phyloP scores from a whole-genome alignment of 2,113 vertebrate genomes.

The Cryptomyrus ogoouensis region DNA sequence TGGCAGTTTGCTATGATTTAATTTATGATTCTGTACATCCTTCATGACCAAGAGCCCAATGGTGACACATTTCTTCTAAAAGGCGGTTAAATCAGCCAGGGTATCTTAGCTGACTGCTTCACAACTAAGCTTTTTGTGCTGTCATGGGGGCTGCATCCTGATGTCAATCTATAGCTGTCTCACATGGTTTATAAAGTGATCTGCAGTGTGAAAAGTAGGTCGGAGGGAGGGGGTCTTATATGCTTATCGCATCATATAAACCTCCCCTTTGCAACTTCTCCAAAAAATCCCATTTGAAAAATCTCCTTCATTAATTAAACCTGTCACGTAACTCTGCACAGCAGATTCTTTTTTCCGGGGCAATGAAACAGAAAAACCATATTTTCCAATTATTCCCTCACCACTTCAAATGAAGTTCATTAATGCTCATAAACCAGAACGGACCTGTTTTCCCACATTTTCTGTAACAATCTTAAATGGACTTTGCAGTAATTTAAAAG shows the following conservation, averaged over 20 bases:
- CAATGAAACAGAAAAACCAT: not conserved
- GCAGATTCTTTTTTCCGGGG: not conserved
- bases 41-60: not conserved
- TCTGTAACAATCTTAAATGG: not conserved
- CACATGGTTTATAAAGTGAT: not conserved
- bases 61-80: not conserved
- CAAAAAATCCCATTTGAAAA: not conserved
- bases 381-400: not conserved
- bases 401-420: not conserved
- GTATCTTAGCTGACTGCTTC: not conserved
- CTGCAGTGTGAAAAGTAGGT: not conserved
- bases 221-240: not conserved
- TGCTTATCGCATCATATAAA: not conserved
- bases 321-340: not conserved
- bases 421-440: not conserved
- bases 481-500: not conserved
- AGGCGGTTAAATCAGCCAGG: not conserved
- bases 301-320: not conserved
- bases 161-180: not conserved
- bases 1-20: not conserved
- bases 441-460: not conserved
- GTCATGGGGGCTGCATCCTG: not conserved
- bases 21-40: not conserved
- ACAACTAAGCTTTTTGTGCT: not conserved
- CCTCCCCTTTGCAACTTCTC: not conserved